These are phyloP conservation scores for Platycnemis pennipes DNA, from an alignment of 2,888 invertebrate genomes.

Conservation along the genomic window DNA sequence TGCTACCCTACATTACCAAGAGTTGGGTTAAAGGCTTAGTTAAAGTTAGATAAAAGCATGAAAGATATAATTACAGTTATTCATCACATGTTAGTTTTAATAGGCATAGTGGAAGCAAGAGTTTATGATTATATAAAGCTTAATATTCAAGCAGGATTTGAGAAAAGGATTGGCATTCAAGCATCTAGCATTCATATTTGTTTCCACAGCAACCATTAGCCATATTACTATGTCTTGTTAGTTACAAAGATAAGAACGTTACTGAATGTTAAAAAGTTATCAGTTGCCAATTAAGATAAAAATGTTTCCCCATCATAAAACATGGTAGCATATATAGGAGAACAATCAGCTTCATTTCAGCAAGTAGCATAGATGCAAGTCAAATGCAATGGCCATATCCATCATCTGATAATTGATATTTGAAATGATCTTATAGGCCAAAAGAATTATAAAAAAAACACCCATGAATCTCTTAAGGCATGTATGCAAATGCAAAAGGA, in stretches of 20 bases:
- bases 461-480: not conserved
- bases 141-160: not conserved
- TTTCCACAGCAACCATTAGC: not conserved
- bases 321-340: not conserved
- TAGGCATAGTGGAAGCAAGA: not conserved
- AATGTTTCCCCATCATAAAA: constrained; percentile 13
- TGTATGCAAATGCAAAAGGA: not conserved
- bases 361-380: not conserved
- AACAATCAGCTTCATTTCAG: constrained; percentile 42
- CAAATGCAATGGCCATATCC: not conserved
- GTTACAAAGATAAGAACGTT: not conserved
- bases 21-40: constrained; percentile 23
- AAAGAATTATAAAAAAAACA: not conserved
- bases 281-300: not conserved
- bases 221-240: constrained; percentile 1
- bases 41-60: constrained; percentile 47
- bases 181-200: constrained; percentile 50
- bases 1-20: constrained; percentile 72
- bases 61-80: constrained; percentile 19
- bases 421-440: not conserved
- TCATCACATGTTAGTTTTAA: not conserved
- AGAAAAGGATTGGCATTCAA: not conserved
- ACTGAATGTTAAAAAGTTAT: not conserved
- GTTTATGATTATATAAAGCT: not conserved
- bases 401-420: not conserved